A percentile compares a stretch with the other conserved stretches of the same genome.
phyloP scores from a whole-genome alignment of 2,113 vertebrate genomes.

The Cichladusa arquata region DNA sequence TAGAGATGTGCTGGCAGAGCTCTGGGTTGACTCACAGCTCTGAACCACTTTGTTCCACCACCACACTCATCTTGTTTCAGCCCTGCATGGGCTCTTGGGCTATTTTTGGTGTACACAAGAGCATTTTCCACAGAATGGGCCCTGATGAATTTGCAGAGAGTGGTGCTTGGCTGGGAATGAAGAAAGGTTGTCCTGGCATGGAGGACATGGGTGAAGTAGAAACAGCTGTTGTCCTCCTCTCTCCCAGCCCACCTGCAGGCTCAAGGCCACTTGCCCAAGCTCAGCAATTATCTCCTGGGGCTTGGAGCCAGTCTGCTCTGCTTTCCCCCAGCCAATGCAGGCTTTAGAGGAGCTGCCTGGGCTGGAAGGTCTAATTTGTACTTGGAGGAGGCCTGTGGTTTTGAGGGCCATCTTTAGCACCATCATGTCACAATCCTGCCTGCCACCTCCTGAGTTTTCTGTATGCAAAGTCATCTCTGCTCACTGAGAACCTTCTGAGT shows the following conservation, averaged over 20 bases:
- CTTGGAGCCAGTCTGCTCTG: background rate
- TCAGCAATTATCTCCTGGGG: background rate
- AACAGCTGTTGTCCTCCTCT: background rate
- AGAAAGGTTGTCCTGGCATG: background rate
- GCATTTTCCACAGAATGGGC: background rate
- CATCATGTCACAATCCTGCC: background rate
- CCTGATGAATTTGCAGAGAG: background rate
- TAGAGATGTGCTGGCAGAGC: background rate
- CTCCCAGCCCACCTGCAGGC: constrained; percentile 8
- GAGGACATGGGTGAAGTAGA: constrained; percentile 4
- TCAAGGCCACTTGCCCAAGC: background rate
- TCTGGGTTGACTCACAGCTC: background rate
- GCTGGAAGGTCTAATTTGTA: background rate
- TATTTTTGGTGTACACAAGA: background rate
- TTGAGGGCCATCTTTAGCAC: background rate
- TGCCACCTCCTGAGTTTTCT: background rate
- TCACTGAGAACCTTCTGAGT: background rate
- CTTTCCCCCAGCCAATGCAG: background rate
- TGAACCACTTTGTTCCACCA: background rate
- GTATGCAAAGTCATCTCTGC: background rate
- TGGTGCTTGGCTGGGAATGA: background rate
- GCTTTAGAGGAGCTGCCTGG: background rate
- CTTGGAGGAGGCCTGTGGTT: background rate
- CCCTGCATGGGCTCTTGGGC: background rate
- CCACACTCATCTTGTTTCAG: background rate